Evolutionary conservation across 1,140 invertebrate genomes (phyloP).

Genomic region (Drosophila punjabiensis): DNA sequence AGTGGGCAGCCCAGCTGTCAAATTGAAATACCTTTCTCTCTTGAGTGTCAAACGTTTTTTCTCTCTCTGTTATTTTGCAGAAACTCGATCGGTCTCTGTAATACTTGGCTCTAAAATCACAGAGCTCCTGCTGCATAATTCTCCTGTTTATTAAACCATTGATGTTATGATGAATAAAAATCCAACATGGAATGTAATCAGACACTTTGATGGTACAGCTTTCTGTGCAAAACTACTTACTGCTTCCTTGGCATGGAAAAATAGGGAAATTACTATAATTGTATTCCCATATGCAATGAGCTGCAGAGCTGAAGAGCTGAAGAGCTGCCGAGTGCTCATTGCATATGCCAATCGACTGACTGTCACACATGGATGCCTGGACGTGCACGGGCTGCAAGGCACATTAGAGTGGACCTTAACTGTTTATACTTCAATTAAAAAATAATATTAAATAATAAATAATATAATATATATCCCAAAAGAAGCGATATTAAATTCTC

Average conservation of each 20-base stretch:
- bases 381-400: constrained; percentile 6
- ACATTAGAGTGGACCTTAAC: background rate
- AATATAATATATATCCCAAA: too few species aligned
- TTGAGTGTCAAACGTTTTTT: too few species aligned
- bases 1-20: background rate
- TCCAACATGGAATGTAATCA: constrained; percentile 1
- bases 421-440: too few species aligned
- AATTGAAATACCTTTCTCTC: background rate
- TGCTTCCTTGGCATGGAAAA: constrained; percentile 10
- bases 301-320: constrained; percentile 8
- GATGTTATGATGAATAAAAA: background rate
- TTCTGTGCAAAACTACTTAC: constrained; percentile 19
- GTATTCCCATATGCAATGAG: constrained; percentile 48
- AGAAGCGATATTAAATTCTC: too few species aligned
- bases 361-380: constrained; percentile 27
- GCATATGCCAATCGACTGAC: constrained; percentile 29
- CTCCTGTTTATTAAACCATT: background rate
- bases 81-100: background rate
- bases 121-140: background rate
- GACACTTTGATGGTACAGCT: constrained; percentile 4
- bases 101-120: background rate
- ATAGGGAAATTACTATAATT: constrained; percentile 55
- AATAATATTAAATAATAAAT: background rate
- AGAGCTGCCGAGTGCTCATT: constrained; percentile 21
- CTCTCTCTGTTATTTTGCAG: background rate